These are phyloP conservation scores for Zaprionus lineosus DNA, from an alignment of 2,888 invertebrate genomes.

Conservation along the genomic window DNA sequence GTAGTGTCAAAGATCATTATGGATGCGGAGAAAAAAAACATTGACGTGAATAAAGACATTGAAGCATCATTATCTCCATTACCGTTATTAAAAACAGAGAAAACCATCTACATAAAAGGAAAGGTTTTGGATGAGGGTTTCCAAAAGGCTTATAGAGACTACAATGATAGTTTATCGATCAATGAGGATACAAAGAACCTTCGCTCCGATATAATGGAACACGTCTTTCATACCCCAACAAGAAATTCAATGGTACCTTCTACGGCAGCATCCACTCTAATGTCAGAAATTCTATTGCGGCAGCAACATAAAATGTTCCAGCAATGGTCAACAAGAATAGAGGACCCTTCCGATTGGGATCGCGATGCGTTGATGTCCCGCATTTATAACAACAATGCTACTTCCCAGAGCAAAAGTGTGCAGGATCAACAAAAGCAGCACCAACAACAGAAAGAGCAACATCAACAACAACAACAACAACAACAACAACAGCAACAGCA, in stretches of 20 bases:
- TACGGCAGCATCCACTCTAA: conserved; percentile 27
- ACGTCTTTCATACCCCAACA: conserved; percentile 36
- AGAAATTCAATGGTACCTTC: conserved; percentile 11
- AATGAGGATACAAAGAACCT: conserved; percentile 9
- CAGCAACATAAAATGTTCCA: conserved; percentile 61
- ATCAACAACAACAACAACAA: conserved; percentile 55
- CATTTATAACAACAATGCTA: conserved; percentile 38
- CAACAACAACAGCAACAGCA: conserved; percentile 40
- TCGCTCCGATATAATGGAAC: conserved; percentile 36
- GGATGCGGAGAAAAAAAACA: too few species aligned
- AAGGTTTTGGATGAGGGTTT: conserved; percentile 1
- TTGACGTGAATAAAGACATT: too few species aligned
- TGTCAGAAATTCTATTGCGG: conserved; percentile 60
- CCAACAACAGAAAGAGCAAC: conserved; percentile 25
- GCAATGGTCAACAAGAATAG: conserved; percentile 46
- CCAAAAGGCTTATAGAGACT: conserved; percentile 16
- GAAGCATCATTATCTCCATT: conserved; percentile 17
- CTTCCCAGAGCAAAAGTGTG: conserved; percentile 36
- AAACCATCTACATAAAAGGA: conserved; percentile 1
- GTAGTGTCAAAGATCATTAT: too few species aligned
- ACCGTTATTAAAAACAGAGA: conserved; percentile 16
- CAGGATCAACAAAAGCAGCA: conserved; percentile 24
- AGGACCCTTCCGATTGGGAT: conserved; percentile 26
- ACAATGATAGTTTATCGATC: neutral
- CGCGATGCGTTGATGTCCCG: conserved; percentile 32